Evolutionary conservation across 2,888 invertebrate species (phyloP), one percentile per base, ranked within the genome.

Genomic region (Caenorhabditis plicata): DNA sequence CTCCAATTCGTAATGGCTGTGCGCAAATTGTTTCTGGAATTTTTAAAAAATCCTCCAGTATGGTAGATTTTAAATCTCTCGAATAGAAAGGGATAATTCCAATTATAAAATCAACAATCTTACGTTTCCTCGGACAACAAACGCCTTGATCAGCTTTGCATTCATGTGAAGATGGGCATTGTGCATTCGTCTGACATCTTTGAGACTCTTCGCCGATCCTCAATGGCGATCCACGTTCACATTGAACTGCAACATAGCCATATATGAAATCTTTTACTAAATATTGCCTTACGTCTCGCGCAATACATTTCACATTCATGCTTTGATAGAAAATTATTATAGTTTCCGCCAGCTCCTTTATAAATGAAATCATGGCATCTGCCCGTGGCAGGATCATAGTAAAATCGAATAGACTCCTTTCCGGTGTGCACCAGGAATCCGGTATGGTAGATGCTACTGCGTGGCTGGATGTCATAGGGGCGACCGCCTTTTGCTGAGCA

Each of bases 81-180:
- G n/a, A n/a, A n/a, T n/a, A n/a, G n/a, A n/a, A 46, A 26, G 8
- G 13, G 4, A 3, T 33, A 4, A 26, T 20, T 5, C 7, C n/a
- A 46, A n/a, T 27, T 5, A 39, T 25, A 25, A 33, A 8, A 7
- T n/a, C 5, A 1, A 1, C 11, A 5, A 1, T 1, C 47, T 33
- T 19, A 72, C 74, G 75, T 58, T 68, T 69, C 51, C 71, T 58
- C 0, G 75, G 75, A 57, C 75, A 75, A 42, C 75, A 75, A 27
- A 75, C 74, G 27, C 58, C 63, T 38, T 75, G 71, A 50, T 73
- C 73, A 9, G 64, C 63, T 38, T 68, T 68, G 46, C 75, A 75
- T 40, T 71, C 69, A 38, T 75, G 70, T 1, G 70, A 68, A 5
- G 67, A 67, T 8, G 75, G 75, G 25, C 75, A 75, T 36, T 67